Conservation (phyloP, 2,797 vertebrate genomes). For the Malacoraja senta region DNA sequence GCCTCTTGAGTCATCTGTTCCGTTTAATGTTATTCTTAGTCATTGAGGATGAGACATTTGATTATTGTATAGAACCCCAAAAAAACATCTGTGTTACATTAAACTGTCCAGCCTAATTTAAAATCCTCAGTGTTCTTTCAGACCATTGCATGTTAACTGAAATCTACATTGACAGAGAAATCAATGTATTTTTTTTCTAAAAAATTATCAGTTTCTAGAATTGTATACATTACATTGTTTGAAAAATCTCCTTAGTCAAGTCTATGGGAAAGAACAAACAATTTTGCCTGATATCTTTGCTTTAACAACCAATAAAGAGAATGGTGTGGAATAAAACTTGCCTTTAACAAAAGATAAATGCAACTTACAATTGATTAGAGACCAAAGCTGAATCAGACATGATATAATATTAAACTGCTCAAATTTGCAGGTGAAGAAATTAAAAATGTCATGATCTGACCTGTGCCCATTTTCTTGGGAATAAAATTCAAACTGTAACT, state of each 20-base stretch:
- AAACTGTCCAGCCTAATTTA: background rate
- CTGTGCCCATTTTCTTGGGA: background rate
- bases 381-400: background rate
- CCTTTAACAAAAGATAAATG: background rate
- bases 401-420: background rate
- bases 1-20: background rate
- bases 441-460: background rate
- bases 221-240: background rate
- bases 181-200: background rate
- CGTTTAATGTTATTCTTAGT: background rate
- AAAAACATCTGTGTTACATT: constrained; percentile 14
- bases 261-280: background rate
- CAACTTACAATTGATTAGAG: constrained; percentile 15
- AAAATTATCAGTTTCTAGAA: background rate
- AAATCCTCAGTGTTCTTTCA: background rate
- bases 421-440: background rate
- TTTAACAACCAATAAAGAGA: background rate
- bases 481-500: background rate
- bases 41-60: constrained; percentile 10
- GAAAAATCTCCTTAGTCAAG: background rate
- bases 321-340: background rate
- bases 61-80: background rate
- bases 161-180: background rate
- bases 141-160: background rate
- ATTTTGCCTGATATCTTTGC: background rate